phyloP scores from a whole-genome alignment of 2,797 vertebrate species.

The Diglossa cyanea region DNA sequence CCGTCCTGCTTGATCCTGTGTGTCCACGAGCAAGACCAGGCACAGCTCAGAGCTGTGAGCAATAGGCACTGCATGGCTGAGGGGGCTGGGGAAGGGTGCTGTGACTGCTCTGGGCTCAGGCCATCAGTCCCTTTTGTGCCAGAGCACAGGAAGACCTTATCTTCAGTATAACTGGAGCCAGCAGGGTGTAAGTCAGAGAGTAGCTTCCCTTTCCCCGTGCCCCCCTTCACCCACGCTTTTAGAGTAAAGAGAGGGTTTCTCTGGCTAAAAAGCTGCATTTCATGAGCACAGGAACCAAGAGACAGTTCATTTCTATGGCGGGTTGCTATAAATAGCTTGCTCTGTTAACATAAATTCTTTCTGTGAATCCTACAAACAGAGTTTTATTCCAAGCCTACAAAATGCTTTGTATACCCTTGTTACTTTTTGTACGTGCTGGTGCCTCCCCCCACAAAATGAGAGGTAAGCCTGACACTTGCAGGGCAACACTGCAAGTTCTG shows the following conservation, averaged over 20 bases:
- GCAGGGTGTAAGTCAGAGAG: not conserved
- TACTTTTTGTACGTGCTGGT: not conserved
- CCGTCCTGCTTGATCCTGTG: not conserved
- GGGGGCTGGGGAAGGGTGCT: not conserved
- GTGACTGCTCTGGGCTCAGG: not conserved
- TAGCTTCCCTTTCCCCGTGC: not conserved
- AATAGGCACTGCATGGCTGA: accelerated
- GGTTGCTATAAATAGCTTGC: constrained; percentile 61
- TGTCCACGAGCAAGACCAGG: accelerated
- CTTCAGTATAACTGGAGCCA: not conserved
- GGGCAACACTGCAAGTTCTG: not conserved
- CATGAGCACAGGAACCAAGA: constrained; percentile 25
- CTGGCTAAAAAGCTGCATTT: constrained; percentile 12
- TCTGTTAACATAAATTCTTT: constrained; percentile 62
- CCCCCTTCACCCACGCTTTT: not conserved
- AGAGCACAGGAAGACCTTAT: not conserved
- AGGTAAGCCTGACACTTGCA: not conserved
- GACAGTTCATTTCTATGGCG: constrained; percentile 32
- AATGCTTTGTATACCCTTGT: constrained; percentile 24
- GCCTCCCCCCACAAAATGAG: not conserved
- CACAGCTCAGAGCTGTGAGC: not conserved
- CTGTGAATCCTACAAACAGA: constrained; percentile 50
- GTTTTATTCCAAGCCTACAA: constrained; percentile 42
- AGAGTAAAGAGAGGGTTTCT: constrained; percentile 23
- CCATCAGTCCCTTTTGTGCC: not conserved